Base-by-base conservation (phyloP, 2,888 invertebrate genomes). In the Antitype chi region DNA sequence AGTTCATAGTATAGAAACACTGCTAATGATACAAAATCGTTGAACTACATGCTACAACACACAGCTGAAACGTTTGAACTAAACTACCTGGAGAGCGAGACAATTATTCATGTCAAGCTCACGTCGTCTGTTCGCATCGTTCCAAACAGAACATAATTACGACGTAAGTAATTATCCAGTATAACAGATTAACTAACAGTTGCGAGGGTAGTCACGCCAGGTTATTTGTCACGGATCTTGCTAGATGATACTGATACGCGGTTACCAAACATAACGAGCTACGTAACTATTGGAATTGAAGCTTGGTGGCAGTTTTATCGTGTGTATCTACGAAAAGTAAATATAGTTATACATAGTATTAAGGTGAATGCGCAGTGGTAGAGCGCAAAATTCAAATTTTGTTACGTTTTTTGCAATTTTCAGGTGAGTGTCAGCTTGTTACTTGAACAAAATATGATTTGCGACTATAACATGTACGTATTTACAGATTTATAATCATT, bases 171-270 rank as follows among this genome's bases (percentile, higher is more conserved):
- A 83, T 85, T 81, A 74, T 15, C 64, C 1, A 9, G 70, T 74
- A 57, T 55, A 70, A 70, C 49, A 69, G 38, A 66, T 74, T 81
- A 81, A 85, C 68, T 74, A 85, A 74, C 62, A 55, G 64, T 82
- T 71, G 64, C 60, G 63, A 81, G 68, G 70, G 64, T n/a, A 55
- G 81, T 83, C 71, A 81, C 74, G 62, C 9, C 49, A 71, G 66
- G 43, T 71, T 64, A 49, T 68, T 74, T 82, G 82, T 85, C 77
- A 82, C 62, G 74, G 70, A 66, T 66, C 82, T 74, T 13, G 70
- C 28, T 72, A 74, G 69, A 85, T 63, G 59, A 55, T 25, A 57
- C 66, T 59, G 82, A 74, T 74, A 82, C 9, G 68, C 5, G 20
- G 66, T 60, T 74, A 60, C 43, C 76, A 57, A 75, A 75, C 38